Evolutionary conservation across 2,113 vertebrate genomes (phyloP).

Genomic region (Dipodomys merriami): DNA sequence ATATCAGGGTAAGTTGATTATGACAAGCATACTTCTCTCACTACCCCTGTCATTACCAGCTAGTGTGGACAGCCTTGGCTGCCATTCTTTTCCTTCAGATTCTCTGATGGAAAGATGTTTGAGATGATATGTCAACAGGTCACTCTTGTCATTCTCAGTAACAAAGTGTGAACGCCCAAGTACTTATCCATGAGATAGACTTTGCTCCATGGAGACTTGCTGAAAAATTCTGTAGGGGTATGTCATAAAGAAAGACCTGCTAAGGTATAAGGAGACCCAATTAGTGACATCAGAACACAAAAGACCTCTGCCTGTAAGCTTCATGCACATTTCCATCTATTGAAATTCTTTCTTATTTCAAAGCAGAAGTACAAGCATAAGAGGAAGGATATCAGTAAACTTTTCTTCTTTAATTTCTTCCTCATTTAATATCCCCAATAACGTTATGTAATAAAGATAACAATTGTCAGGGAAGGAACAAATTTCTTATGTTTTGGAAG

Average conservation of each 20-base stretch:
- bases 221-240: neutral
- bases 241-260: neutral
- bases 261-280: constrained; percentile 25
- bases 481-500: neutral
- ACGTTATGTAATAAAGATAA: neutral
- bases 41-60: neutral
- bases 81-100: constrained; percentile 25
- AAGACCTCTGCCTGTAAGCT: neutral
- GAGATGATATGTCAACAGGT: constrained; percentile 19
- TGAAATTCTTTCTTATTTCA: neutral
- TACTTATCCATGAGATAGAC: neutral
- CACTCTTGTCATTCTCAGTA: constrained; percentile 26
- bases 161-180: constrained; percentile 38
- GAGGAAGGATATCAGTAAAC: neutral
- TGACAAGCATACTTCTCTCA: neutral
- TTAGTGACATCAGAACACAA: neutral
- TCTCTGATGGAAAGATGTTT: neutral
- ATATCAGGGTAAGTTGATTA: constrained; percentile 34
- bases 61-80: neutral
- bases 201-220: constrained; percentile 2
- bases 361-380: constrained; percentile 8
- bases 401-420: constrained; percentile 14
- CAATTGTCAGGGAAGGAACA: neutral
- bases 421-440: neutral
- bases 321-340: neutral